Evolutionary conservation across 2,113 vertebrate genomes (phyloP).

Genomic region (Rhinopomastus cyanomelas): DNA sequence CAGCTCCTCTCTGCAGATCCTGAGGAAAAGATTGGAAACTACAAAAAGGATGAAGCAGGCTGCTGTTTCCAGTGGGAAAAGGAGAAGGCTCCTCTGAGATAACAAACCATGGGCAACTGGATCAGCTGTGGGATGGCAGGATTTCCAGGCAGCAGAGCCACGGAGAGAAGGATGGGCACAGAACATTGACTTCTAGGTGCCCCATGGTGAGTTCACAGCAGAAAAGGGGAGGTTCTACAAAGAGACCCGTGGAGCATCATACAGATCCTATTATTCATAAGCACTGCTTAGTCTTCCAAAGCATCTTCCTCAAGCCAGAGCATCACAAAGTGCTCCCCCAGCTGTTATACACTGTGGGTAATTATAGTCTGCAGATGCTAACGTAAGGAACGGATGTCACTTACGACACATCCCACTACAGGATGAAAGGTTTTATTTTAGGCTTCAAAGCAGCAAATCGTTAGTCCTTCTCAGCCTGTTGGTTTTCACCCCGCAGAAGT

Average conservation of each 20-base stretch:
- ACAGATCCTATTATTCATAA: conserved; percentile 26
- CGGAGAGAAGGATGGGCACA: not conserved
- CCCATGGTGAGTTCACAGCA: not conserved
- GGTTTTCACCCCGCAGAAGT: not conserved
- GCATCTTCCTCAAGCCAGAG: not conserved
- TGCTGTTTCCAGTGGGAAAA: not conserved
- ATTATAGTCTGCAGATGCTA: conserved; percentile 44
- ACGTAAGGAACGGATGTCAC: conserved; percentile 21
- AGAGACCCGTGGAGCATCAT: not conserved
- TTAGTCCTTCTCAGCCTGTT: not conserved
- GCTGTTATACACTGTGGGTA: conserved; percentile 38
- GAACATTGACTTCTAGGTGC: not conserved
- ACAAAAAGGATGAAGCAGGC: not conserved
- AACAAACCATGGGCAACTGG: not conserved
- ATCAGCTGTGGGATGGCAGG: not conserved
- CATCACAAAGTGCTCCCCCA: not conserved
- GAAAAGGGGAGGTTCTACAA: not conserved
- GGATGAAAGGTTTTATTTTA: not conserved
- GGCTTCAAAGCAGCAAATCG: conserved; percentile 15
- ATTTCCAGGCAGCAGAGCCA: not conserved
- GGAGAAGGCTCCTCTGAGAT: not conserved
- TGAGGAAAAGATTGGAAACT: not conserved
- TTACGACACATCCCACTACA: not conserved
- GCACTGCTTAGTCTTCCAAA: conserved; percentile 37
- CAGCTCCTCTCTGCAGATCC: not conserved